Evolutionary conservation across 2,888 invertebrate genomes (phyloP), one percentile per base, ranked within the genome.

Genomic region (Xanthorhoe spadicearia): DNA sequence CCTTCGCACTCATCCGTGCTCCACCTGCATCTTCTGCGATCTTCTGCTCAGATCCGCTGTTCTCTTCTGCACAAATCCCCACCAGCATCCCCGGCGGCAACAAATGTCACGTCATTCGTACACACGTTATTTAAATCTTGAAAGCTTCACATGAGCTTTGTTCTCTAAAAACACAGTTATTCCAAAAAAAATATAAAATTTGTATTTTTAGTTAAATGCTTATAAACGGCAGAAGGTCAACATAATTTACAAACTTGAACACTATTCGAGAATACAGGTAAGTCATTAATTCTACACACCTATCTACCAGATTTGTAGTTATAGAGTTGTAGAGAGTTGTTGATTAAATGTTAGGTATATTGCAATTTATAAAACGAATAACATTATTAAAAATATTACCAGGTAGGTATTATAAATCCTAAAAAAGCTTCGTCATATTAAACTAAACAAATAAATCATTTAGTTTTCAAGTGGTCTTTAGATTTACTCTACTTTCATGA

Each of bases 1-100:
- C 90, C 90, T 87, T 84, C 87, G 88, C 86, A 79, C 87, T 85
- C 90, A 89, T 90, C 90, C 86, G 86, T 88, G 86, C 85, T 83
- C 87, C 89, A 88, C 84, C 88, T 84, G 84, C 84, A 80, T 77
- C 83, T 79, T 70, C 80, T 32, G 32, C 32, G 32, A 76, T 72
- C 71, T 69, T 69, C 71, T 73, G 71, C 70, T 56, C 38, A 38
- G 28, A 43, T 43, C 61, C 46, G 10, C 58, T 66, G 61, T 68
- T 61, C 60, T 56, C 55, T 64, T 62, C 61, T 38, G 61, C 50
- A 55, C 60, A 32, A 43, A 62, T 13, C 66, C 60, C 46, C 23
- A 23, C 23, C 23, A 23, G 23, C 23, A 23, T 23, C n/a, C 58
- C 59, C 49, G 15, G 56, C 10, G 17, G n/a, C 38, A 38, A 53